Evolutionary conservation across 2,888 invertebrate species (phyloP), one percentile per base, ranked within the genome.

Genomic region (Oscheius onirici): DNA sequence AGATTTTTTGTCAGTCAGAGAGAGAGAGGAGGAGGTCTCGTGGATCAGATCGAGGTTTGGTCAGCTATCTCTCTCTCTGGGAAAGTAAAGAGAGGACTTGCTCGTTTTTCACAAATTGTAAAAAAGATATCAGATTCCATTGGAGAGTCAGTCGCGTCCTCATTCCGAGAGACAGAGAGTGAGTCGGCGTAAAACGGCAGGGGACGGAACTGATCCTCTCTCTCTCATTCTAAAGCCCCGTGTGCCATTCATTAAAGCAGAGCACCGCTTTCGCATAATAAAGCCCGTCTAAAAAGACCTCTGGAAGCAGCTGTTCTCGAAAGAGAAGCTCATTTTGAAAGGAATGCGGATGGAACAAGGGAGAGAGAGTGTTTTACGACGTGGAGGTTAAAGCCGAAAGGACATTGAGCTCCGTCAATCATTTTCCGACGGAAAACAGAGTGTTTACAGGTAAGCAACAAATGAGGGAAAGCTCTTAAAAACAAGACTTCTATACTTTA

Each of bases 221-320:
- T 58, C 34, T 8, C 34, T 3, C 5, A 8, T 8, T 34, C 34
- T 34, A 6, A 58, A 58, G 58, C 58, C 58, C 20, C 15, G n/a
- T 3, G 34, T 58, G 58, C 58, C 58, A 58, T 58, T 58, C 58
- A 58, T 58, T 58, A 58, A 58, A 58, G 58, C 58, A 58, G 58
- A 41, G 41, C 52, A 20, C 52, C 52, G 8, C 28, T 34, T 6
- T 15, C 58, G n/a, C 58, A 34, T 58, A 58, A 58, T 58, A 26
- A 58, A 3, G 28, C n/a, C 40, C 58, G 40, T 8, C 22, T 5
- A 24, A 52, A 52, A 52, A 46, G 20, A 46, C 34, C 8, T 34
- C 34, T 34, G 34, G 34, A 34, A 34, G 34, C 34, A 34, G 34
- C 34, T 34, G 34, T 34, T 34, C 34, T 8, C 34, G n/a, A n/a